phyloP scores from a whole-genome alignment of 2,113 vertebrate species.

The Rana temporaria region DNA sequence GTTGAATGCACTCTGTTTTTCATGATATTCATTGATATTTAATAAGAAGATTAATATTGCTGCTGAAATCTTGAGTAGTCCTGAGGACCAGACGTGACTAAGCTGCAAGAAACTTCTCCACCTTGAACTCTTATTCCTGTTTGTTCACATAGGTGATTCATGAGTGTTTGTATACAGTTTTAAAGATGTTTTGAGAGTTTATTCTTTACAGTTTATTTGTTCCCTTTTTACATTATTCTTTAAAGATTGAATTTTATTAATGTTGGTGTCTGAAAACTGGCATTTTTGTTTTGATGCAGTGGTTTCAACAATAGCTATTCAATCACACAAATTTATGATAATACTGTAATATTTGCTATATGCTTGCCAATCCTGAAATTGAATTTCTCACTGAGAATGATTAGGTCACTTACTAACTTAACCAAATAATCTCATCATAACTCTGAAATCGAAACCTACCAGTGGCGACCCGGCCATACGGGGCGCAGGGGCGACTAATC shows the following conservation, averaged over 20 bases:
- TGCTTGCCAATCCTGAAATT: no score
- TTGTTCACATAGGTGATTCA: not conserved
- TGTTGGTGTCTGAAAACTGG: no score
- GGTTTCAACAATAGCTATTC: no score
- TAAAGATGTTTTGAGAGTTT: not conserved
- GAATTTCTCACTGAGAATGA: no score
- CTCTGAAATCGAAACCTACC: no score
- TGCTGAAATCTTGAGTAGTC: not conserved
- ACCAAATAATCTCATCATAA: no score
- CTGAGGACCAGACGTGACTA: not conserved
- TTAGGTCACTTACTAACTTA: no score
- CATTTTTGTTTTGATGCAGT: no score
- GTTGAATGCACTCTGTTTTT: not conserved
- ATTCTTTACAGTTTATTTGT: not conserved
- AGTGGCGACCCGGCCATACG: no score
- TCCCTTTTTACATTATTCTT: conserved; percentile 18
- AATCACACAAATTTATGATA: no score
- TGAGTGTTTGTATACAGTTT: not conserved
- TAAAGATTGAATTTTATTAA: not conserved
- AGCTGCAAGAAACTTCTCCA: not conserved
- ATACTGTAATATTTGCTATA: no score
- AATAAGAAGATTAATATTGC: not conserved
- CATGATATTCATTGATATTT: not conserved
- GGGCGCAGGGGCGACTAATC: no score
- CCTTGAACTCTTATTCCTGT: not conserved